Evolutionary conservation across 23 tunicate species (phyloP).

Genomic region (Styela plicata): DNA sequence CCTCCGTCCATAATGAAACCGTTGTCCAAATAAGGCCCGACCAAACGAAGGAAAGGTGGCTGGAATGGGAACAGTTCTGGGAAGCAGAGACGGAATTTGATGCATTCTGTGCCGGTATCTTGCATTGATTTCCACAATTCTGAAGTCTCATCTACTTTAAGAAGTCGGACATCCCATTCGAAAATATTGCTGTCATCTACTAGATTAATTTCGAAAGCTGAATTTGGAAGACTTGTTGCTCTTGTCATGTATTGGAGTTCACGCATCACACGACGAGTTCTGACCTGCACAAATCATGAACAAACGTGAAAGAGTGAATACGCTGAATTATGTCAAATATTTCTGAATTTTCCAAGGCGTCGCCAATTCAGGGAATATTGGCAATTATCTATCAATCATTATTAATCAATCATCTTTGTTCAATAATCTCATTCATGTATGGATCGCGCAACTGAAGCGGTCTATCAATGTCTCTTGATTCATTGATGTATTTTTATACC

Average conservation of each 20-base stretch:
- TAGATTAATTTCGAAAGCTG: constrained; percentile 53
- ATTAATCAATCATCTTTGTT: too few relatives aligned
- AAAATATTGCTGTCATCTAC: constrained; percentile 43
- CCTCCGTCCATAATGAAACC: constrained; percentile 90
- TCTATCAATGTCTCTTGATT: too few relatives aligned
- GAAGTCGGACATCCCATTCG: constrained; percentile 69
- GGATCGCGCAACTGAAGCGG: too few relatives aligned
- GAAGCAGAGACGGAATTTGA: constrained; percentile 57
- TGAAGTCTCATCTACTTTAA: constrained; percentile 67
- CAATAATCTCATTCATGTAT: too few relatives aligned
- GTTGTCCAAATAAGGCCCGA: constrained; percentile 75
- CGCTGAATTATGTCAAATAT: too few relatives aligned
- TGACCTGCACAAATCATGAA: constrained; percentile 29
- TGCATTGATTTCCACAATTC: constrained; percentile 67
- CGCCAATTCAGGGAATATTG: too few relatives aligned
- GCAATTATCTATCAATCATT: too few relatives aligned
- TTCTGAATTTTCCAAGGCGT: too few relatives aligned
- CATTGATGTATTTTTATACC: too few relatives aligned
- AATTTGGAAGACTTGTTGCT: constrained; percentile 51
- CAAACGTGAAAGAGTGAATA: too few relatives aligned
- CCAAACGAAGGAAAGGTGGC: constrained; percentile 69
- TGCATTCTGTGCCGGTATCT: constrained; percentile 44
- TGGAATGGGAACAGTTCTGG: constrained; percentile 68
- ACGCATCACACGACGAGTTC: constrained; percentile 49
- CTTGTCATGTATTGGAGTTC: constrained; percentile 39